These are phyloP conservation scores for Hyphantria cunea DNA, from an alignment of 1,140 invertebrate species.

Conservation along the genomic window DNA sequence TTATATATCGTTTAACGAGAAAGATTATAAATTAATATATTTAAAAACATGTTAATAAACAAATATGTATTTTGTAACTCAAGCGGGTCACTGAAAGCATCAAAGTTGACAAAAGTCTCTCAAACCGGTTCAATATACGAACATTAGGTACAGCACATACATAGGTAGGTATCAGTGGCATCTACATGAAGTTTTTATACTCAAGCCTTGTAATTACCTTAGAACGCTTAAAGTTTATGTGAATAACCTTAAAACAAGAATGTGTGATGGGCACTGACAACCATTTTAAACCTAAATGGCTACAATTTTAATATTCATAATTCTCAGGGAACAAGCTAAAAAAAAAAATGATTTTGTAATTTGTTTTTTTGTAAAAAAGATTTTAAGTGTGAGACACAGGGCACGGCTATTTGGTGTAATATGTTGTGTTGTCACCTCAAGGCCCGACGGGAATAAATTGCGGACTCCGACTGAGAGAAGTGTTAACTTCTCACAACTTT, in stretches of 20 bases:
- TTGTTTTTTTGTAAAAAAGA: not conserved
- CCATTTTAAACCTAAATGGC: not conserved
- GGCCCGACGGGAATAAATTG: not conserved
- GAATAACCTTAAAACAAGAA: conserved; percentile 21
- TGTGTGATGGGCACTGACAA: not conserved
- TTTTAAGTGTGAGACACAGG: not conserved
- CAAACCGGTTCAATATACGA: conserved; percentile 9
- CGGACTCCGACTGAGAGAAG: not conserved
- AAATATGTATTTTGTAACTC: no score
- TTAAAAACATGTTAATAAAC: no score
- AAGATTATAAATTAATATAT: no score
- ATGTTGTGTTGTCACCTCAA: not conserved
- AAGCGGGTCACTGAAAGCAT: not conserved
- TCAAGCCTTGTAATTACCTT: conserved; percentile 20
- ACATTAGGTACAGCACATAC: conserved; percentile 1
- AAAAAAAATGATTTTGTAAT: no score
- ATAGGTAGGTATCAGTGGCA: conserved; percentile 6
- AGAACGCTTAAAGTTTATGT: conserved; percentile 1
- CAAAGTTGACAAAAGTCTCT: not conserved
- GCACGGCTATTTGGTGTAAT: not conserved
- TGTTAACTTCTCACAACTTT: no score
- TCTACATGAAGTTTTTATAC: conserved; percentile 19
- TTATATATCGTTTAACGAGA: no score
- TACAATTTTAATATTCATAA: not conserved
- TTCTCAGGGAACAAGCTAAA: no score